Conservation (phyloP, 2,113 vertebrate genomes). For the Neofelis nebulosa region DNA sequence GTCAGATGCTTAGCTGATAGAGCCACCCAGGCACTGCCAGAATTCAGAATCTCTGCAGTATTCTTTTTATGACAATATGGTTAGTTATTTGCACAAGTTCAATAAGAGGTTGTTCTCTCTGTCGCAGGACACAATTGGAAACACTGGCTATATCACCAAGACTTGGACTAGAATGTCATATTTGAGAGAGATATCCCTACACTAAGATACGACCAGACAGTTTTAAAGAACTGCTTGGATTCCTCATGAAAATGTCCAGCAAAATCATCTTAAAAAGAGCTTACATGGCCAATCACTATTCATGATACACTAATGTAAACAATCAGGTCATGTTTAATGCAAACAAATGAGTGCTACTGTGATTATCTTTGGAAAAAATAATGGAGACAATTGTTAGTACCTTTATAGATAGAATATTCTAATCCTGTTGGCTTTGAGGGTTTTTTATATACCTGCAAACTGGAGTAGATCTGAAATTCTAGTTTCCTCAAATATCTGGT, state of each 20-base stretch:
- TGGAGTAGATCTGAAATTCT: not conserved
- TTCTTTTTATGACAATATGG: not conserved
- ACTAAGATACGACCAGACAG: not conserved
- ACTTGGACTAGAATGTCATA: not conserved
- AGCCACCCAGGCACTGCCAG: not conserved
- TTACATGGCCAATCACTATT: not conserved
- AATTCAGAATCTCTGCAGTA: not conserved
- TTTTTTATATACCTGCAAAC: not conserved
- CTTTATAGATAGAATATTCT: not conserved
- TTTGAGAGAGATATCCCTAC: not conserved
- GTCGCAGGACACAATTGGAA: not conserved
- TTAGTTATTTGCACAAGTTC: not conserved
- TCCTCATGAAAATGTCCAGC: not conserved
- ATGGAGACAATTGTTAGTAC: not conserved
- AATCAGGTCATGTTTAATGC: not conserved
- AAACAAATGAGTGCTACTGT: not conserved
- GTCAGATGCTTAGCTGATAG: not conserved
- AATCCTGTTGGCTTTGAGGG: not conserved
- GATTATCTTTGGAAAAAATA: not conserved
- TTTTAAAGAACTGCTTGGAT: not conserved
- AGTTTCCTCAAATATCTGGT: not conserved
- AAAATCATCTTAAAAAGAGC: not conserved
- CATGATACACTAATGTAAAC: not conserved
- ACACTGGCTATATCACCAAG: not conserved
- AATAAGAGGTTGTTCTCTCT: not conserved